Evolutionary conservation across 1,140 invertebrate species (phyloP).

Genomic region (Macrosteles quadrilineatus): DNA sequence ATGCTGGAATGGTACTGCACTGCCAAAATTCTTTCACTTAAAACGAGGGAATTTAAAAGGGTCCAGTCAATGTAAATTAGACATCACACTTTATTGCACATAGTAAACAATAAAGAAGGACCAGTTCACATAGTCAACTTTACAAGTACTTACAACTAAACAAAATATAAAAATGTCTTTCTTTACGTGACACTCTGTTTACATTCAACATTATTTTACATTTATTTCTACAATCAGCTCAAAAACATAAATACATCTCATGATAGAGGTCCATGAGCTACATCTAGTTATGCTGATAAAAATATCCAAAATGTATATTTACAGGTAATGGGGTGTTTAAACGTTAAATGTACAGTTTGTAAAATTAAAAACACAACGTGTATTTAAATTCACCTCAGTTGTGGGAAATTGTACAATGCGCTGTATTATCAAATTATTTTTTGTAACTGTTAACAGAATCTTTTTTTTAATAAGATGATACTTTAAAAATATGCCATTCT

Average conservation of each 20-base stretch:
- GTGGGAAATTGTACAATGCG: too few species aligned
- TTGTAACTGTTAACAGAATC: too few species aligned
- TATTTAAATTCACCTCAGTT: too few species aligned
- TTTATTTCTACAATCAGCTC: slow-evolving; percentile 27
- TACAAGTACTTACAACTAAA: slow-evolving; percentile 28
- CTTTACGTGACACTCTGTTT: slow-evolving; percentile 1
- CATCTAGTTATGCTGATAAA: neutral
- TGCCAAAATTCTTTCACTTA: too few species aligned
- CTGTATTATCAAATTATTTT: too few species aligned
- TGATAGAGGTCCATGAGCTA: neutral
- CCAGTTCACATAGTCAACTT: neutral
- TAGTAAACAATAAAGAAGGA: slow-evolving; percentile 20
- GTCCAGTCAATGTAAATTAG: slow-evolving; percentile 13
- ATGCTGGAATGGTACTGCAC: too few species aligned
- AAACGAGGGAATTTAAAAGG: too few species aligned
- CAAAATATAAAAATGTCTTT: slow-evolving; percentile 29
- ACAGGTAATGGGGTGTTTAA: too few species aligned
- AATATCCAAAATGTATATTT: slow-evolving; percentile 16
- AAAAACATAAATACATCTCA: slow-evolving; percentile 23
- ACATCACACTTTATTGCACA: slow-evolving; percentile 30
- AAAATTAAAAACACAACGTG: neutral
- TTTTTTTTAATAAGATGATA: too few species aligned
- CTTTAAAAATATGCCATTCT: too few species aligned
- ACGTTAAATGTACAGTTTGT: neutral
- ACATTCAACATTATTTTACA: slow-evolving; percentile 25